phyloP scores from a whole-genome alignment of 2,888 invertebrate genomes.

The Copidosoma aretas region DNA sequence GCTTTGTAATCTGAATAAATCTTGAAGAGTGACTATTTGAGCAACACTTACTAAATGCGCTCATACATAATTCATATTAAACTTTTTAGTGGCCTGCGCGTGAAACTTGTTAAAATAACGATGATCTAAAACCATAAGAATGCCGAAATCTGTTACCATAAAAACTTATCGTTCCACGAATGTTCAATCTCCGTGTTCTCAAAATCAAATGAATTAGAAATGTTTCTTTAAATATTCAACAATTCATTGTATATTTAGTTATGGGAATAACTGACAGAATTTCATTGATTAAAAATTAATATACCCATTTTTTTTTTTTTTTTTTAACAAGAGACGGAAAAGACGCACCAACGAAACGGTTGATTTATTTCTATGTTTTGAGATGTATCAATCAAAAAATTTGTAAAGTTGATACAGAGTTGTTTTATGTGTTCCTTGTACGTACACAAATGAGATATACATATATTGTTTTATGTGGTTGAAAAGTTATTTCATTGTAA shows the following conservation, averaged over 20 bases:
- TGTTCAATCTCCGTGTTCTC: not conserved
- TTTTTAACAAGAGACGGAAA: not conserved
- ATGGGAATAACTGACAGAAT: not conserved
- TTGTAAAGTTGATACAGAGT: conserved; percentile 31
- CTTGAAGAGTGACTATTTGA: not conserved
- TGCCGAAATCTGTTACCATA: not conserved
- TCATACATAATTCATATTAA: not conserved
- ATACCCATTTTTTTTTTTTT: not conserved
- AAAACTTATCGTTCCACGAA: not conserved
- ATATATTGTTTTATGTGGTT: conserved; percentile 32
- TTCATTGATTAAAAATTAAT: not conserved
- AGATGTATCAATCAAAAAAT: conserved; percentile 19
- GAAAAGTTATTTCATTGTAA: conserved; percentile 32
- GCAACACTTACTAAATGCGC: not conserved
- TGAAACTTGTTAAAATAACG: not conserved
- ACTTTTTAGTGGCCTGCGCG: not conserved
- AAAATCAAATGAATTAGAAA: not conserved
- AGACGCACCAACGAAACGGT: not conserved
- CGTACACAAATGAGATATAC: conserved; percentile 25
- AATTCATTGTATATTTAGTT: no score
- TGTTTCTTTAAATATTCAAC: no score
- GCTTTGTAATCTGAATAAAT: not conserved
- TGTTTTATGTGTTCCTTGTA: conserved; percentile 33
- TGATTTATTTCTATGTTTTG: conserved; percentile 23
- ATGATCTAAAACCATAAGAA: not conserved